phyloP scores from a whole-genome alignment of 2,888 invertebrate genomes.

The Thymelicus sylvestris region DNA sequence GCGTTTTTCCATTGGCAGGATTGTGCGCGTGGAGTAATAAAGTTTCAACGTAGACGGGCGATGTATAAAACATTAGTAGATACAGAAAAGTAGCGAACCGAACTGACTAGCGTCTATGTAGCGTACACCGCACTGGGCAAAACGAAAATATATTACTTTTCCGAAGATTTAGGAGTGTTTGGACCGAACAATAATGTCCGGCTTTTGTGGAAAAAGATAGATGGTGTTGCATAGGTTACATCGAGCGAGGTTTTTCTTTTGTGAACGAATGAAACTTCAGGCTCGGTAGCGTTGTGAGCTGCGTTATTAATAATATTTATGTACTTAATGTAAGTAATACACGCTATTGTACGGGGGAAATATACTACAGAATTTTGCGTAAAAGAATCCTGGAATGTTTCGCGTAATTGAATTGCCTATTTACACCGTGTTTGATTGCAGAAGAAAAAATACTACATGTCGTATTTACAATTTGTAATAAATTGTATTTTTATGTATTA shows the following conservation, averaged over 20 bases:
- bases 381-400: constrained; percentile 24
- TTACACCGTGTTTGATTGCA: neutral
- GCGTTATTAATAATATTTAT: constrained; percentile 82
- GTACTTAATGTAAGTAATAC: constrained; percentile 69
- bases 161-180: constrained; percentile 85
- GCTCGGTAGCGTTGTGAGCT: constrained; percentile 54
- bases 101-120: constrained; percentile 73
- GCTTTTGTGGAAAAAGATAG: constrained; percentile 86
- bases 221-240: constrained; percentile 84
- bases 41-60: constrained; percentile 56
- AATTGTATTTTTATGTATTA: constrained; percentile 19
- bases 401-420: constrained; percentile 17
- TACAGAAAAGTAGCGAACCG: constrained; percentile 75
- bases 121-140: constrained; percentile 81
- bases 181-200: constrained; percentile 86
- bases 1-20: constrained; percentile 61
- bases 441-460: neutral
- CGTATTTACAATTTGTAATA: neutral
- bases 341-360: constrained; percentile 63
- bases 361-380: constrained; percentile 60
- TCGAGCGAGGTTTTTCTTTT: constrained; percentile 81
- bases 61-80: constrained; percentile 82
- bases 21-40: constrained; percentile 50
- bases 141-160: constrained; percentile 86
- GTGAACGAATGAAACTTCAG: constrained; percentile 80